Evolutionary conservation across 2,113 vertebrate genomes (phyloP).

Genomic region (Australoheros scitulus): DNA sequence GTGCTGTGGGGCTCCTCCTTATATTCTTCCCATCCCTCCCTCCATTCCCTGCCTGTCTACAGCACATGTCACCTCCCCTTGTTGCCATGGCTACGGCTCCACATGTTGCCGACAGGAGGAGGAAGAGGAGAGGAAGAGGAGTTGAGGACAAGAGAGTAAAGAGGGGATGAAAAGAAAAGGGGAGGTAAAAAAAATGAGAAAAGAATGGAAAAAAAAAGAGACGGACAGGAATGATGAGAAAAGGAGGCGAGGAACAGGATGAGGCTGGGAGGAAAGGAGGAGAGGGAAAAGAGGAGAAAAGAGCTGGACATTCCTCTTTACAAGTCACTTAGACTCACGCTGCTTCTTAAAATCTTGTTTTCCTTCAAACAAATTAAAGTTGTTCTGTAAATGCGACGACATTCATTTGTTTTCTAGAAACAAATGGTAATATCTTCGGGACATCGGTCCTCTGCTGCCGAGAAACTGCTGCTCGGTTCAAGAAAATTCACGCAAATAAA

Average conservation of each 20-base stretch:
- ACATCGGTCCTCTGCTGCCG: background rate
- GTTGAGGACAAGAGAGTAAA: conserved; percentile 22
- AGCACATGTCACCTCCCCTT: conserved; percentile 92
- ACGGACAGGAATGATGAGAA: background rate
- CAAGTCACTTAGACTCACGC: background rate
- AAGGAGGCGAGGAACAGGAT: conserved; percentile 6
- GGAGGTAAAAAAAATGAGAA: accelerated
- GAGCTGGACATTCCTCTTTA: background rate
- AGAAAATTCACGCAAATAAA: background rate
- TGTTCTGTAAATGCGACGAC: background rate
- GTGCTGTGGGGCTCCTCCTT: conserved; percentile 84
- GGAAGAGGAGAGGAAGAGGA: conserved; percentile 46
- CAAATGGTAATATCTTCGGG: conserved; percentile 5
- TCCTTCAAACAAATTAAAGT: conserved; percentile 4
- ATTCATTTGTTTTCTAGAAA: background rate
- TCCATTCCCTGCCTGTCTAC: conserved; percentile 83
- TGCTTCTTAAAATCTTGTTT: conserved; percentile 22
- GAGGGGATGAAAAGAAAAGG: background rate
- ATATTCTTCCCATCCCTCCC: conserved; percentile 85
- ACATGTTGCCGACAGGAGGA: conserved; percentile 94
- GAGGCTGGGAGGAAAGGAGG: conserved; percentile 9
- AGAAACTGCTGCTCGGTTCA: background rate
- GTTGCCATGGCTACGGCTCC: conserved; percentile 92
- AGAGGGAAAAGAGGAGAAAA: background rate
- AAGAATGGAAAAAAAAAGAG: background rate